A percentile compares a stretch with the other conserved stretches of the same genome.
These are phyloP conservation scores for Brachypteracias leptosomus DNA, from an alignment of 2,113 vertebrate species.

Conservation along the genomic window DNA sequence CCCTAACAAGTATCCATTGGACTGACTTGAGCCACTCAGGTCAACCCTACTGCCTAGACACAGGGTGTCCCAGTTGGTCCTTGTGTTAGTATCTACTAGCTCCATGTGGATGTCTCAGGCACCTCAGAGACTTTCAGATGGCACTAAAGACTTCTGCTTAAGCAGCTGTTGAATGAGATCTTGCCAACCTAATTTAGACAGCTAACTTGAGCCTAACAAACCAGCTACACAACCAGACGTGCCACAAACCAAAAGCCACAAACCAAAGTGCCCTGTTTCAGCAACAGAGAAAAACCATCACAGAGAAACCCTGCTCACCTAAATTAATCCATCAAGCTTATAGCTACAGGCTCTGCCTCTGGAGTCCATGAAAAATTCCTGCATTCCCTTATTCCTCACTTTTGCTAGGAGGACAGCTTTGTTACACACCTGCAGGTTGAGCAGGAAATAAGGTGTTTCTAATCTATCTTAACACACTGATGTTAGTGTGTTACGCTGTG, in stretches of 20 bases:
- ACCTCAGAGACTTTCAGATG: neutral
- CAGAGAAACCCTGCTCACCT: neutral
- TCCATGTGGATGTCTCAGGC: neutral
- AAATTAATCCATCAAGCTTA: neutral
- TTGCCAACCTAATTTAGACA: neutral
- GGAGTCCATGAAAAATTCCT: neutral
- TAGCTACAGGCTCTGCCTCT: neutral
- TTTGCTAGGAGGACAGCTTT: neutral
- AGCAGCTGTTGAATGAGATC: neutral
- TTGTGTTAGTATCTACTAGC: neutral
- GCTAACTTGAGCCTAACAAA: neutral
- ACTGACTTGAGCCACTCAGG: neutral
- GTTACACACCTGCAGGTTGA: neutral
- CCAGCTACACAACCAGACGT: too few species aligned
- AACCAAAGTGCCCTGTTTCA: neutral
- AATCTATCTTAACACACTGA: neutral
- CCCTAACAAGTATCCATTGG: fast-evolving
- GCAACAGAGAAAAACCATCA: neutral
- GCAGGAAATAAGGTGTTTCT: neutral
- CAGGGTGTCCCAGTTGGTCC: neutral
- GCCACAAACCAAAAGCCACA: too few species aligned
- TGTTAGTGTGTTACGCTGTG: neutral
- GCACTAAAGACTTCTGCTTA: neutral
- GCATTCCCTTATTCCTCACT: neutral
- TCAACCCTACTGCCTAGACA: neutral